Base-by-base conservation (phyloP, 1,140 invertebrate genomes). In the Probaryconus sp. region DNA sequence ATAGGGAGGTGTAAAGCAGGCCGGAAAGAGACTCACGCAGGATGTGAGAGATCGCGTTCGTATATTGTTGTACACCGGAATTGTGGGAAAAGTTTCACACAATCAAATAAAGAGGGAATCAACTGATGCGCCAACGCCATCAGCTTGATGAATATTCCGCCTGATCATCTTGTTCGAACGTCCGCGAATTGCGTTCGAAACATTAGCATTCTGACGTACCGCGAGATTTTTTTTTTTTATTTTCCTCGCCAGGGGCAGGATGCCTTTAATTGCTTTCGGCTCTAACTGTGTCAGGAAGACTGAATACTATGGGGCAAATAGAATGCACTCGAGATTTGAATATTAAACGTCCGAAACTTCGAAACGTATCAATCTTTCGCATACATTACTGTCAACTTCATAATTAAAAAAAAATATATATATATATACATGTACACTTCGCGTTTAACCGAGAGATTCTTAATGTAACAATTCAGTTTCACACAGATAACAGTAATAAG, bases 51-150 rank as follows among this genome's bases (percentile, higher is more conserved):
- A 68, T 64, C 71, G 42, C 61, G 63, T 43, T 40, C 21, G 56
- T 48, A 33, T 64, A 68, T 60, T 64, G 56, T 74, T 63, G 20
- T 30, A 51, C 63, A 63, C 70, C 70, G 70, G 63, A 68, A 74
- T 74, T 73, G 63, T 67, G 70, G 56, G 70, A 73, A 73, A 67
- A 67, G 55, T 56, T 73, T 53, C 48, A 63, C 48, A 63, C 70
- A 73, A 73, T 73, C 35, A 56, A 13, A 47, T 47, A 48, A 63
- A 53, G 24, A 35, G 55, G 55, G 30, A 67, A 58, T 42, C 48
- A 60, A 67, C 43, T 60, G 51, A 53, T 64, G 60, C 53, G 21
- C 48, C 67, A 53, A 71, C 35, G 33, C 31, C 50, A 40, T n/a
- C 18, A 5, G 20, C 38, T 47, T 56, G 53, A 67, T 67, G 55